These are phyloP conservation scores for Trichogramma dendrolimi DNA, from an alignment of 2,888 invertebrate genomes.

Conservation along the genomic window DNA sequence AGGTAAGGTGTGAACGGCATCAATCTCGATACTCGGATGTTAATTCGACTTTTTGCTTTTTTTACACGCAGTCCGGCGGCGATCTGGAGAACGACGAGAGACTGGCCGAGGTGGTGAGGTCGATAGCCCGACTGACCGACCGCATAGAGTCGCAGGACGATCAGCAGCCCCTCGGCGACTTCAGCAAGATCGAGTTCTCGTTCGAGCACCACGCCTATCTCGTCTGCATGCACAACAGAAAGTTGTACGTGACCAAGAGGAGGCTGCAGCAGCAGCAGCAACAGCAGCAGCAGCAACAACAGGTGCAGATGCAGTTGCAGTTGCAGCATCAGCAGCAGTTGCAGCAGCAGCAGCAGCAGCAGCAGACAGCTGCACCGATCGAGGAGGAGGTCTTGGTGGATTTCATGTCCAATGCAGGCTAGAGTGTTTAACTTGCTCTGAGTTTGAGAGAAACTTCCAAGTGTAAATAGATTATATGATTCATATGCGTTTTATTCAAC, in stretches of 20 bases:
- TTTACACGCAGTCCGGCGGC: constrained; percentile 64
- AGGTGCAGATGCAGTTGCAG: constrained; percentile 37
- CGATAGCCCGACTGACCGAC: constrained; percentile 68
- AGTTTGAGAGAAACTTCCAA: background rate
- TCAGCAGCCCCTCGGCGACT: too few relatives aligned
- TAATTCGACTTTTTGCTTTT: constrained; percentile 30
- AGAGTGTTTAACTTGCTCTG: background rate
- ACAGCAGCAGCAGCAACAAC: constrained; percentile 23
- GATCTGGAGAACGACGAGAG: constrained; percentile 86
- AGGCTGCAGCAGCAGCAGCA: constrained; percentile 24
- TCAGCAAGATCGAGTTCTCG: too few relatives aligned
- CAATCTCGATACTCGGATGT: background rate
- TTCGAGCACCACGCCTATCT: constrained; percentile 68
- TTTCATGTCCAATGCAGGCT: too few relatives aligned
- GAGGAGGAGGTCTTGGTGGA: too few relatives aligned
- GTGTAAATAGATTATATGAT: too few relatives aligned
- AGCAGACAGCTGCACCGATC: too few relatives aligned
- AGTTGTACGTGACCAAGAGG: constrained; percentile 77
- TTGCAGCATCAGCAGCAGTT: constrained; percentile 24
- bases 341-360: constrained; percentile 6
- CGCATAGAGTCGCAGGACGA: constrained; percentile 52
- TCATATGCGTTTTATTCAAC: too few relatives aligned
- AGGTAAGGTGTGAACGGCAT: background rate
- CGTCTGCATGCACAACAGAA: constrained; percentile 82
- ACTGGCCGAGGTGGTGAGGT: constrained; percentile 74